A percentile compares a stretch with the other conserved stretches of the same genome.
Evolutionary conservation across 1,140 invertebrate species (phyloP).

Genomic region (Pogonognathellus flavescens): DNA sequence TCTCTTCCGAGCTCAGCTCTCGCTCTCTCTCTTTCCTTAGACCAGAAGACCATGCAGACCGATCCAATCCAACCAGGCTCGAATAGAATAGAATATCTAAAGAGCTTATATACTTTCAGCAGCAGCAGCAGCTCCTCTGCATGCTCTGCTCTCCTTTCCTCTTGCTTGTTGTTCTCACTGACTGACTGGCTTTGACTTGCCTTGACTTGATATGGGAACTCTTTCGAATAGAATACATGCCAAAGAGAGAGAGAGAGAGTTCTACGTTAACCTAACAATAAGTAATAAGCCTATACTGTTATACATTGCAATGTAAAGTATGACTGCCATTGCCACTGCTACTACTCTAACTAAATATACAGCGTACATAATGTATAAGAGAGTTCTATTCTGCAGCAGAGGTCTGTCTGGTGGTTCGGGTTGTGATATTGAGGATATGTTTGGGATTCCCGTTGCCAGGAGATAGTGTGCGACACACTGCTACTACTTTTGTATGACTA

Average conservation of each 20-base stretch:
- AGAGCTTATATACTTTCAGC: background rate
- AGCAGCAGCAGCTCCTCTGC: conserved; percentile 13
- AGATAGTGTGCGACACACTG: conserved; percentile 58
- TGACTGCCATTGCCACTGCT: too few relatives aligned
- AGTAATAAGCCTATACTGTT: too few relatives aligned
- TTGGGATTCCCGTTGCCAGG: conserved; percentile 62
- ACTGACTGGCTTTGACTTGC: background rate
- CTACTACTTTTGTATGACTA: background rate
- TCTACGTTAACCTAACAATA: too few relatives aligned
- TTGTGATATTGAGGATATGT: conserved; percentile 53
- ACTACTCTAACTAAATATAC: too few relatives aligned
- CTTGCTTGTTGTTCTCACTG: background rate
- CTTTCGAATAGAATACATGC: background rate
- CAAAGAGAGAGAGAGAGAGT: background rate
- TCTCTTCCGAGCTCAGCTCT: conserved; percentile 52
- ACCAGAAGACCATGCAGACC: background rate
- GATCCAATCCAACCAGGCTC: background rate
- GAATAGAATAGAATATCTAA: background rate
- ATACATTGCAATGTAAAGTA: too few relatives aligned
- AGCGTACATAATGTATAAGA: too few relatives aligned
- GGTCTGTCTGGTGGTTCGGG: background rate
- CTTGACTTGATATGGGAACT: background rate
- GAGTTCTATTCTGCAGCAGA: conserved; percentile 7
- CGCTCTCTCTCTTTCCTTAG: background rate
- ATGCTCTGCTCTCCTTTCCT: background rate